phyloP scores from a whole-genome alignment of 2,113 vertebrate genomes.

The Heptranchias perlo region DNA sequence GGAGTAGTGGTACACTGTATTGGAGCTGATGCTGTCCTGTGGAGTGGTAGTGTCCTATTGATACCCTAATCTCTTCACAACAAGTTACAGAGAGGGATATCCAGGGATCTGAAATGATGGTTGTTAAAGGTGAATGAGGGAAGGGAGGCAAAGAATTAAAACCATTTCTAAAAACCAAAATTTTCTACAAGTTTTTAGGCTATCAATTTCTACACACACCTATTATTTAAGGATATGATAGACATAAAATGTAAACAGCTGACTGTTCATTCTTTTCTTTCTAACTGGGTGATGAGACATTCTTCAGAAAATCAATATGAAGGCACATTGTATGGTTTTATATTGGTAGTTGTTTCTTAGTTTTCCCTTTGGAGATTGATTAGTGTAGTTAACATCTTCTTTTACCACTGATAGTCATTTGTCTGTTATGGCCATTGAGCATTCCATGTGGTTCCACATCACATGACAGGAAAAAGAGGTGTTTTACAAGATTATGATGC shows the following conservation, averaged over 20 bases:
- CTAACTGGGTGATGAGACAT: not conserved
- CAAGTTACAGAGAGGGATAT: not conserved
- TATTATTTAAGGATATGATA: not conserved
- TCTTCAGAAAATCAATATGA: not conserved
- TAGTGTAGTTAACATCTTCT: not conserved
- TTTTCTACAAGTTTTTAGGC: not conserved
- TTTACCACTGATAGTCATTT: not conserved
- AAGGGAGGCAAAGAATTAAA: not conserved
- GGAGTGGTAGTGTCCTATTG: not conserved
- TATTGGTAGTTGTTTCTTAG: not conserved
- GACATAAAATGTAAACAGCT: not conserved
- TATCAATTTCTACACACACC: not conserved
- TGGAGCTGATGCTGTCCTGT: not conserved
- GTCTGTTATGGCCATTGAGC: not conserved
- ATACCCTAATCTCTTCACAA: not conserved
- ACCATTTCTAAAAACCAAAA: not conserved
- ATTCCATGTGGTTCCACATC: not conserved
- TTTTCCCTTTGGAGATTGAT: not conserved
- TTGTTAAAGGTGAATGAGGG: not conserved
- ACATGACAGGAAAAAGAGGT: not conserved
- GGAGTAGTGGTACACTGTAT: not conserved
- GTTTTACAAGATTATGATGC: slow-evolving; percentile 3
- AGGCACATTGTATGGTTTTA: not conserved
- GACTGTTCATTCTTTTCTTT: not conserved
- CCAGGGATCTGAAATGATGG: not conserved